Percentiles rank a stretch among this genome's conserved stretches.
These are phyloP conservation scores for Aplocera efformata DNA, from an alignment of 2,888 invertebrate genomes.

Conservation along the genomic window DNA sequence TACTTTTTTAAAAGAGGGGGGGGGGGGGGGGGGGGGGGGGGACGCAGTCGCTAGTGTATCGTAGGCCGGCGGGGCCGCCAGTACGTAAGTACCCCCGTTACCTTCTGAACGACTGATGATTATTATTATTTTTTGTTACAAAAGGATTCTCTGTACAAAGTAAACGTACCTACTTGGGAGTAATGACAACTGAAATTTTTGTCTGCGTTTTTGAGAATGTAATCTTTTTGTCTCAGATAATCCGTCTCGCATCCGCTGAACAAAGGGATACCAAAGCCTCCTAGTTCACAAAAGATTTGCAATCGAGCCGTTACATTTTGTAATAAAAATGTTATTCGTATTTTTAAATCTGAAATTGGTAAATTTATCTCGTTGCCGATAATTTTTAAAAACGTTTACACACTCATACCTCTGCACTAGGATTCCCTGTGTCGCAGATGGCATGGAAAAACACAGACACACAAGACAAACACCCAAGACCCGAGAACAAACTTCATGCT, in stretches of 20 bases:
- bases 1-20: conserved; percentile 18
- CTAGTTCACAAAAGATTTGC: conserved; percentile 17
- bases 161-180: conserved; percentile 23
- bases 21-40: too few species aligned
- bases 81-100: conserved; percentile 56
- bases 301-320: neutral
- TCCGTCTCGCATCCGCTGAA: conserved; percentile 13
- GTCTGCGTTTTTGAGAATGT: conserved; percentile 15
- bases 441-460: too few species aligned
- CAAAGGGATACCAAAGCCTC: conserved; percentile 14
- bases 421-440: too few species aligned
- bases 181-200: conserved; percentile 8
- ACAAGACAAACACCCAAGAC: too few species aligned
- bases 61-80: conserved; percentile 42
- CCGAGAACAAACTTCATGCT: too few species aligned
- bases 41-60: too few species aligned
- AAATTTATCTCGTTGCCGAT: too few species aligned
- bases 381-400: too few species aligned
- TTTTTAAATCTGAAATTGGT: too few species aligned
- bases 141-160: conserved; percentile 43
- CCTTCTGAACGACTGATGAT: conserved; percentile 53
- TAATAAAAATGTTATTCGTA: too few species aligned
- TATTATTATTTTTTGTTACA: conserved; percentile 50
- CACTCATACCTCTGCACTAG: too few species aligned
- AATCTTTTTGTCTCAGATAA: conserved; percentile 17